Conservation (phyloP, 2,113 vertebrate species). For the Paramisgurnus dabryanus region DNA sequence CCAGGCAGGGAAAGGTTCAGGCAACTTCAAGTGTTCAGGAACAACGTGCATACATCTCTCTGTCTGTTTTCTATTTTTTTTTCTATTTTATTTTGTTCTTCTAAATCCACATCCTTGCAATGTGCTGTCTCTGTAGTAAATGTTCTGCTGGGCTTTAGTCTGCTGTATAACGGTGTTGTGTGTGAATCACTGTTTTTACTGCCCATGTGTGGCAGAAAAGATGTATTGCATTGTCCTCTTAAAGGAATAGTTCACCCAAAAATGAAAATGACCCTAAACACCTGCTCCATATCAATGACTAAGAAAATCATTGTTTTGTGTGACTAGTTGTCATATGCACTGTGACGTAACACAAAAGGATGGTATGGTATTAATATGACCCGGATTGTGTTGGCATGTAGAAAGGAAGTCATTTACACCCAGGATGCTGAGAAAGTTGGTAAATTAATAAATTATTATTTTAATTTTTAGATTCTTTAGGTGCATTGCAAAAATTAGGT, state of each 20-base stretch:
- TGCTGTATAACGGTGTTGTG: neutral
- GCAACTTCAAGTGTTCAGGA: slow-evolving; percentile 10
- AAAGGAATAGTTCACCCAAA: neutral
- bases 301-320: no score
- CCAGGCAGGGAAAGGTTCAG: neutral
- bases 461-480: no score
- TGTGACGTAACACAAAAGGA: no score
- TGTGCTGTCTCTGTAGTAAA: slow-evolving; percentile 16
- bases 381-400: no score
- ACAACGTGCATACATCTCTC: neutral
- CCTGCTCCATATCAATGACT: no score
- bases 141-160: slow-evolving; percentile 30
- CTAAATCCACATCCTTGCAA: neutral
- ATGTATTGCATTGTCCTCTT: slow-evolving; percentile 4
- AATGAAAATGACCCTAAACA: no score
- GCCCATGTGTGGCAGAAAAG: slow-evolving; percentile 7
- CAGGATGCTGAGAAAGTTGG: no score
- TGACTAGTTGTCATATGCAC: no score
- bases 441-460: no score
- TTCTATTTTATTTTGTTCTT: neutral
- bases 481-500: no score
- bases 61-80: neutral
- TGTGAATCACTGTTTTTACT: neutral
- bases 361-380: no score
- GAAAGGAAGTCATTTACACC: no score